These are phyloP conservation scores for Nasonia longicornis DNA, from an alignment of 1,140 invertebrate species.

Conservation along the genomic window DNA sequence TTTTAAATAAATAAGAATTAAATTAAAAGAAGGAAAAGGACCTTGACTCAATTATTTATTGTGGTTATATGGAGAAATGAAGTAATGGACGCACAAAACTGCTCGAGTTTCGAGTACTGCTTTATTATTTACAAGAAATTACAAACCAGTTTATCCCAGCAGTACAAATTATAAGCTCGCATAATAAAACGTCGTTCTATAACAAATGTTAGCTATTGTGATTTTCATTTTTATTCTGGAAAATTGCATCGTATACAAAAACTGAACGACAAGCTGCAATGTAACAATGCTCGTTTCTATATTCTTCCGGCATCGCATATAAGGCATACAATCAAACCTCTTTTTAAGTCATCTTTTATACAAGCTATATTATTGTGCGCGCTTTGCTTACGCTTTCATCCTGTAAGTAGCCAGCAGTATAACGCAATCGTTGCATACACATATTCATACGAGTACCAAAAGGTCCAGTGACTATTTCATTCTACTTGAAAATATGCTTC, in stretches of 20 bases:
- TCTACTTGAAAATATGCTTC: constrained; percentile 12
- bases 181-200: neutral
- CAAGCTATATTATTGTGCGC: constrained; percentile 36
- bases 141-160: constrained; percentile 36
- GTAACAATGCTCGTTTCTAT: neutral
- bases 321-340: neutral
- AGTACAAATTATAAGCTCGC: constrained; percentile 29
- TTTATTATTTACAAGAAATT: constrained; percentile 47
- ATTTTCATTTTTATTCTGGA: neutral
- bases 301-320: neutral
- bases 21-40: no score
- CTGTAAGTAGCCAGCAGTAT: neutral
- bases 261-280: neutral
- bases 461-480: neutral
- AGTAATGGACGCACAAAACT: neutral
- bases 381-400: neutral
- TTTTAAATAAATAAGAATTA: no score
- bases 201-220: neutral
- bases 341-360: neutral
- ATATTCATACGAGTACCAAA: neutral
- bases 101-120: constrained; percentile 31
- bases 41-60: neutral
- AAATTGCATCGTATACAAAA: neutral
- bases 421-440: neutral
- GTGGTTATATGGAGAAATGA: neutral